Percentiles rank a stretch among this genome's conserved stretches.
Evolutionary conservation across 1,140 invertebrate genomes (phyloP).

Genomic region (Teleogryllus occipitalis): DNA sequence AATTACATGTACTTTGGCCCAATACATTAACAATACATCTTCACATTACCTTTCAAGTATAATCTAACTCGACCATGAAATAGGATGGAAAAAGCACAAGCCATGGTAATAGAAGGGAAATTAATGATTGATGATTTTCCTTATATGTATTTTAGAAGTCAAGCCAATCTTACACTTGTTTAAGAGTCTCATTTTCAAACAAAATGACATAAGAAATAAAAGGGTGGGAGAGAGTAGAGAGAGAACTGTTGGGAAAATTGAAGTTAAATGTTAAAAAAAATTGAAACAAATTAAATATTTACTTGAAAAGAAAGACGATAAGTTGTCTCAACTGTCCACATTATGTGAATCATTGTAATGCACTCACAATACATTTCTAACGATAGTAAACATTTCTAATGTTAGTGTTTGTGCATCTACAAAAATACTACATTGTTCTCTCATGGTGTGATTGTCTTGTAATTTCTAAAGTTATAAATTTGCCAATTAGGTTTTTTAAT

Average conservation of each 20-base stretch:
- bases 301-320: no score
- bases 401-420: background rate
- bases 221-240: background rate
- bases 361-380: background rate
- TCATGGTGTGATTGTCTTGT: background rate
- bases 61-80: no score
- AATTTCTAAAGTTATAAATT: background rate
- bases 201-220: background rate
- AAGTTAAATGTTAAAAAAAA: background rate
- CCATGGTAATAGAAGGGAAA: background rate
- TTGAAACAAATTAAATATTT: background rate
- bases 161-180: background rate
- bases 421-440: background rate
- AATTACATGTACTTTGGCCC: background rate
- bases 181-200: background rate
- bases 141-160: background rate
- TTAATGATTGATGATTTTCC: background rate
- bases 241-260: background rate
- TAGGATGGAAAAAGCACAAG: background rate
- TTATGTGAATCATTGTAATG: no score
- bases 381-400: background rate
- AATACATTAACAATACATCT: background rate
- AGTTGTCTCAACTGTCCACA: no score
- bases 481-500: no score
- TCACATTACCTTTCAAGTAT: background rate